Evolutionary conservation across 2,113 vertebrate species (phyloP).

Genomic region (Desmodus rotundus): DNA sequence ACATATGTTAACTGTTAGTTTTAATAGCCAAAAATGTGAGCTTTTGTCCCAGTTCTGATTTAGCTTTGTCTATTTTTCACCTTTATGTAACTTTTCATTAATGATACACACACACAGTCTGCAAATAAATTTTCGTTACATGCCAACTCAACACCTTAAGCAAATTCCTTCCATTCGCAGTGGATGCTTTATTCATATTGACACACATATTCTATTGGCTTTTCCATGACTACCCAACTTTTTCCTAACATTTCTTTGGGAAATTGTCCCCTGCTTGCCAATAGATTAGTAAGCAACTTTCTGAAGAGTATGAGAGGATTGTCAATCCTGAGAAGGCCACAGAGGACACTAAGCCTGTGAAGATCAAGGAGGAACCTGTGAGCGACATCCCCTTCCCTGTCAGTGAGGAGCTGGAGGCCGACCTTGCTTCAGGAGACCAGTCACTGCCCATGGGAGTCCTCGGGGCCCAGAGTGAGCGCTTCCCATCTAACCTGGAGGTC

Average conservation of each 20-base stretch:
- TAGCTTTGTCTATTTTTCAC: not conserved
- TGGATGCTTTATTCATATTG: conserved; percentile 35
- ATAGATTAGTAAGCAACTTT: conserved; percentile 96
- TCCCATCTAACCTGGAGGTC: conserved; percentile 89
- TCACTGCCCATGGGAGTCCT: conserved; percentile 92
- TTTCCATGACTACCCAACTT: not conserved
- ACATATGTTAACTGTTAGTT: not conserved
- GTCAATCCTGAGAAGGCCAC: conserved; percentile 95
- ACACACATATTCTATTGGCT: conserved; percentile 31
- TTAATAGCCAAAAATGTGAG: conserved; percentile 8
- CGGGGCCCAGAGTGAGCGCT: conserved; percentile 88
- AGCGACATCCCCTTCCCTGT: conserved; percentile 93
- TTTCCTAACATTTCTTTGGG: conserved; percentile 14
- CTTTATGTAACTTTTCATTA: not conserved
- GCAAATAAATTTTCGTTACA: conserved; percentile 29
- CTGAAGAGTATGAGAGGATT: conserved; percentile 95
- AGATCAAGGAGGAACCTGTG: conserved; percentile 95
- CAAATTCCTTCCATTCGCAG: not conserved
- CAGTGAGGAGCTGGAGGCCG: conserved; percentile 93
- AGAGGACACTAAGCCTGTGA: conserved; percentile 94
- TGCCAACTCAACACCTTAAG: not conserved
- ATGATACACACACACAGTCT: not conserved
- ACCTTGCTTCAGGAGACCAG: conserved; percentile 93
- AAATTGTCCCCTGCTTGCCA: conserved; percentile 55
- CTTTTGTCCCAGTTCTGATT: not conserved